Percentiles rank a stretch among this genome's conserved stretches.
Evolutionary conservation across 2,888 invertebrate species (phyloP).

Genomic region (Punctoribates punctum): DNA sequence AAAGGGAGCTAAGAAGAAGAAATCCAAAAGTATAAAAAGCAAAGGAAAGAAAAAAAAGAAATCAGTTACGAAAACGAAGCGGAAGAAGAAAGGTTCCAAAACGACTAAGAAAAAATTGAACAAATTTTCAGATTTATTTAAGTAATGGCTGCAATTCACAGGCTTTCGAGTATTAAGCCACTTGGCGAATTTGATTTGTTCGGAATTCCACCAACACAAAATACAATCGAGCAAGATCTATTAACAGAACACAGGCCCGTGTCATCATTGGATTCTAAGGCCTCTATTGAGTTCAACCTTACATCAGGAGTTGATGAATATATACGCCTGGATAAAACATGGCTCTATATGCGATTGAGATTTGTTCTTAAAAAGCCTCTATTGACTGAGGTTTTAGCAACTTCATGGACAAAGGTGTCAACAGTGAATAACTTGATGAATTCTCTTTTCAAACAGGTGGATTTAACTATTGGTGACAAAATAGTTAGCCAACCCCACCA

Average conservation of each 20-base stretch:
- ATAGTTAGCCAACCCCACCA: background rate
- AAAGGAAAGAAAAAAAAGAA: background rate
- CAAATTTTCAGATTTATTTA: background rate
- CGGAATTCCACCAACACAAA: constrained; percentile 33
- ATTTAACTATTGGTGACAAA: background rate
- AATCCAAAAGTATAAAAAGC: background rate
- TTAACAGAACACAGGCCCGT: constrained; percentile 12
- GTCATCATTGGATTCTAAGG: background rate
- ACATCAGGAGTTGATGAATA: constrained; percentile 6
- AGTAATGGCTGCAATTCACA: constrained; percentile 17
- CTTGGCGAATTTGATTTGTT: constrained; percentile 26
- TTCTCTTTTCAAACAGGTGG: constrained; percentile 12
- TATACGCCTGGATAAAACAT: background rate
- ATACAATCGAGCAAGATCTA: constrained; percentile 23
- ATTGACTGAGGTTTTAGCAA: background rate
- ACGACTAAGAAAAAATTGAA: background rate
- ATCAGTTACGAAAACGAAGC: background rate
- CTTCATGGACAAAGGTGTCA: background rate
- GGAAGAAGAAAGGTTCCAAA: background rate
- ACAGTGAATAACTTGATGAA: constrained; percentile 8
- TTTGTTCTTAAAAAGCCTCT: background rate
- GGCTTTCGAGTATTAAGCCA: background rate
- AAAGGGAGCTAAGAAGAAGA: background rate
- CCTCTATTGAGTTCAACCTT: background rate
- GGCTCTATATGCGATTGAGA: background rate